Conservation (phyloP, 2,113 vertebrate genomes). For the Pygoscelis antarcticus region DNA sequence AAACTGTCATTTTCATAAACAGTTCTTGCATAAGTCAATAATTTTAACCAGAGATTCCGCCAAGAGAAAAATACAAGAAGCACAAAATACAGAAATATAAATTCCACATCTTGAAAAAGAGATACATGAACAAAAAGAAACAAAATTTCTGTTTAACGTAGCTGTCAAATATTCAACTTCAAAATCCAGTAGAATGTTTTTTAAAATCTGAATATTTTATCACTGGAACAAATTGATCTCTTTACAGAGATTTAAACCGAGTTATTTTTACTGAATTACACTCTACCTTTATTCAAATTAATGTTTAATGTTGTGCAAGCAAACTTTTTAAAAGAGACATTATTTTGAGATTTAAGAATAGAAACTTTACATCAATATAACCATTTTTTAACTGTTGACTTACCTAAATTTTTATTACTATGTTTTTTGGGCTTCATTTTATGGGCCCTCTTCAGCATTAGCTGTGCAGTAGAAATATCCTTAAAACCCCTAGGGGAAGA, state of each 20-base stretch:
- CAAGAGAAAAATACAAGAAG: not conserved
- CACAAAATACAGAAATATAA: not conserved
- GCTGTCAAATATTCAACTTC: not conserved
- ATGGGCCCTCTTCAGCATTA: conserved; percentile 90
- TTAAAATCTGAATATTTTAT: not conserved
- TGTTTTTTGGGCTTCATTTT: conserved; percentile 88
- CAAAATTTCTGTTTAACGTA: not conserved
- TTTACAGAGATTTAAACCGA: not conserved
- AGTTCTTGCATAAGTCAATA: not conserved
- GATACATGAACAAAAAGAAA: not conserved
- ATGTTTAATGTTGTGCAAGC: not conserved
- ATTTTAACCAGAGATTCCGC: not conserved
- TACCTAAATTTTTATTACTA: conserved; percentile 77
- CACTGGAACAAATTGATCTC: not conserved
- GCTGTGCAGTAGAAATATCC: conserved; percentile 83
- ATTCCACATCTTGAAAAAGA: not conserved
- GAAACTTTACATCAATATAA: not conserved
- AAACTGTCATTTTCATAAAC: not conserved
- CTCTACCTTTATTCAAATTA: not conserved
- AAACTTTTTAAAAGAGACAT: not conserved
- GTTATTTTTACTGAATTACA: not conserved
- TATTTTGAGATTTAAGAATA: not conserved
- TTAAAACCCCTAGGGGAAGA: conserved; percentile 87
- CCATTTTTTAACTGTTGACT: conserved; percentile 35
- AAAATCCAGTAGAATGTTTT: not conserved